These are phyloP conservation scores for Loris lydekkerianus DNA, from an alignment of 2,797 vertebrate genomes.

Conservation along the genomic window DNA sequence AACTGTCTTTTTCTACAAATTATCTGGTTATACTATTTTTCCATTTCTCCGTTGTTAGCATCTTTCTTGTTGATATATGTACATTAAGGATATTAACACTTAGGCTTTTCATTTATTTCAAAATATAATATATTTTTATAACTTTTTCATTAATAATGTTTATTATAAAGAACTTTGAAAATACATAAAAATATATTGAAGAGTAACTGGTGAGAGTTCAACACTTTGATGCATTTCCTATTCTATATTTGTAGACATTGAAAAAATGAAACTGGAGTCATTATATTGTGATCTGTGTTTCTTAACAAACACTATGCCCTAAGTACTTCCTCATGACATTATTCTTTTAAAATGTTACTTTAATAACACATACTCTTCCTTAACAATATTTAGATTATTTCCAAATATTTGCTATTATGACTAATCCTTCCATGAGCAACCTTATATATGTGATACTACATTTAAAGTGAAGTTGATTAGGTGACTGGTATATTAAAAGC, in stretches of 20 bases:
- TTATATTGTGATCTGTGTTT: neutral
- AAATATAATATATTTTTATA: neutral
- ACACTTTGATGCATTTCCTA: neutral
- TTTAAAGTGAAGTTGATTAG: neutral
- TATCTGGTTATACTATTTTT: neutral
- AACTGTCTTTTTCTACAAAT: slow-evolving; percentile 16
- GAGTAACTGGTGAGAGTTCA: neutral
- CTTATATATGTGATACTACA: neutral
- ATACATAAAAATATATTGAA: neutral
- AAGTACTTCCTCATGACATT: neutral
- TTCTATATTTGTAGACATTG: slow-evolving; percentile 37
- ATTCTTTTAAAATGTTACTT: slow-evolving; percentile 26
- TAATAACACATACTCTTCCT: neutral
- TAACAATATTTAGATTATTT: neutral
- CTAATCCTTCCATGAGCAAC: neutral
- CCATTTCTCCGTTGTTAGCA: neutral
- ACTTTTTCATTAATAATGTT: slow-evolving; percentile 2
- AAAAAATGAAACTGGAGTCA: slow-evolving; percentile 40
- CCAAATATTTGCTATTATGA: slow-evolving; percentile 17
- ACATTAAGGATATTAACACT: slow-evolving; percentile 8
- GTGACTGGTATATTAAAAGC: neutral
- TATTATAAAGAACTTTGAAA: slow-evolving; percentile 26
- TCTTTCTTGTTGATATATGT: slow-evolving; percentile 23
- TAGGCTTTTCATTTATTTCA: slow-evolving; percentile 45
- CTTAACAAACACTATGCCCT: neutral